These are phyloP conservation scores for Quadroppia sp. DNA, from an alignment of 2,888 invertebrate species.

Conservation along the genomic window DNA sequence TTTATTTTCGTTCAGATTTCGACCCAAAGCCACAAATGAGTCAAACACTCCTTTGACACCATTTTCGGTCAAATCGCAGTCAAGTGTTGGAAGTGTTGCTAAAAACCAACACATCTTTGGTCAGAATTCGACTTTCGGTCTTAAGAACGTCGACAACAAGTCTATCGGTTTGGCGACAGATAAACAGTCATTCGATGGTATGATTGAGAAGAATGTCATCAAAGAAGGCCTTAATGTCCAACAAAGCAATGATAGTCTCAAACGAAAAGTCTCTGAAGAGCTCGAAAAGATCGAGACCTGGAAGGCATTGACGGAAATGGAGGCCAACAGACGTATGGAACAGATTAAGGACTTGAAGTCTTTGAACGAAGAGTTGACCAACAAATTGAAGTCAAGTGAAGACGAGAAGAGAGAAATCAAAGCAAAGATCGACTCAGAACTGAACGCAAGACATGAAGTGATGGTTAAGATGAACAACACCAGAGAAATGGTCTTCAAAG, in stretches of 20 bases:
- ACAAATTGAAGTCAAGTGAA: not conserved
- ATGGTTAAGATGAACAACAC: not conserved
- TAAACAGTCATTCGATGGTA: no score
- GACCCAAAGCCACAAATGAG: not conserved
- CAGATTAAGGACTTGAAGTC: not conserved
- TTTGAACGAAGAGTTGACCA: not conserved
- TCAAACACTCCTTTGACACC: not conserved
- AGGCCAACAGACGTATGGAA: not conserved
- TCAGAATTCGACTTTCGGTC: no score
- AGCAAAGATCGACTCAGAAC: not conserved
- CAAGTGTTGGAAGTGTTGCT: not conserved
- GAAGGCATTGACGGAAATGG: not conserved
- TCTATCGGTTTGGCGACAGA: no score
- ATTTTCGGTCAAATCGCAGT: not conserved
- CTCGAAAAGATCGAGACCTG: conserved; percentile 5
- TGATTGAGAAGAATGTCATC: no score
- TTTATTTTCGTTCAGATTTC: not conserved
- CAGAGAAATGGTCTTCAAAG: not conserved
- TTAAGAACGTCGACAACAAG: no score
- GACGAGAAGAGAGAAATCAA: not conserved
- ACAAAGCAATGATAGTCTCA: no score
- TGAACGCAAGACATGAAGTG: not conserved
- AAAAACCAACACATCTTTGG: no score
- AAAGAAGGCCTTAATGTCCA: no score
- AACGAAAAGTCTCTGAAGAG: not conserved